Base-by-base conservation (phyloP, 2,113 vertebrate genomes). In the Lophochroa leadbeateri region DNA sequence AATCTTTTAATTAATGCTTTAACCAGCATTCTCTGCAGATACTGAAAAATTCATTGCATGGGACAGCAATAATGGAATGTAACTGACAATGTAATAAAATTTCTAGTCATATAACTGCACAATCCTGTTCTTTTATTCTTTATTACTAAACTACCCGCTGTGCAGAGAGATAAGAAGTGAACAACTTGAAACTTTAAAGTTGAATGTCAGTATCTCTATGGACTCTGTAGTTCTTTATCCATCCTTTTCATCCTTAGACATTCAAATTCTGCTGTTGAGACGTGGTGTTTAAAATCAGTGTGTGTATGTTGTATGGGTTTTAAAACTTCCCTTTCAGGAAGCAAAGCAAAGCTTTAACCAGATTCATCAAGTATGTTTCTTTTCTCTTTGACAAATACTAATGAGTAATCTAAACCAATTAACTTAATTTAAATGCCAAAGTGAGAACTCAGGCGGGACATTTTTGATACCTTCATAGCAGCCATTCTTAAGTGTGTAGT, bases 401-500 rank as follows among this genome's bases (percentile, higher is more conserved):
- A 77, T n/a, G 37, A 43, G 20, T 69, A 31, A 70, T 23, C 13
- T 80, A 37, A 61, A 88, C 63, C 24, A 39, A 23, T 23, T 43
- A 3, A 13, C 13, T 82, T 86, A 68, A 55, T 86, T 88, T 28
- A 71, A 77, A 58, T 50, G 28, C 18, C 49, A 43, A 55, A 79
- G 18, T 1, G 5, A 16, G 23, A 74, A 11, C n/a, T 82, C 23
- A 28, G 4, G 3, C 41, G 10, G 7, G 5, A 47, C 0, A 0
- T 44, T 58, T 86, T 68, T 52, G 8, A 41, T 78, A 3, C 24
- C 18, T 78, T 92, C 14, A 4, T 13, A 2, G 9, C 71, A 24
- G 14, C 46, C 7, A 2, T 60, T 64, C 7, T 3, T n/a, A 29
- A 50, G 4, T 47, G 15, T 50, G 7, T 78, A 44, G 7, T 78